These are phyloP conservation scores for Synergus japonicus DNA, from an alignment of 2,888 invertebrate genomes.

Conservation along the genomic window DNA sequence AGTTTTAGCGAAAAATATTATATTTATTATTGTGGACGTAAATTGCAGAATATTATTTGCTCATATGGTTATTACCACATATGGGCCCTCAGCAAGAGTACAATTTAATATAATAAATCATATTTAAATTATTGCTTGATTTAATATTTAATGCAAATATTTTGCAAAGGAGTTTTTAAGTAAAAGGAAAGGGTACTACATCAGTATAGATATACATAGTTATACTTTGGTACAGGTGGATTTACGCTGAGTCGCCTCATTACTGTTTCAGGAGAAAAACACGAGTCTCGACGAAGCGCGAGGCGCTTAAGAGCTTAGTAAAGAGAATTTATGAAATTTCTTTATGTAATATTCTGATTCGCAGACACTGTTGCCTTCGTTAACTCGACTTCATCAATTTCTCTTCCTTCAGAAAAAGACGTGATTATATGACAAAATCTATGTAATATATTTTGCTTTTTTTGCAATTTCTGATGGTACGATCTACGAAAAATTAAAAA, in stretches of 20 bases:
- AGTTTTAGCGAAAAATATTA: too few species aligned
- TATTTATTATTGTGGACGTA: too few species aligned
- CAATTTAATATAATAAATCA: too few species aligned
- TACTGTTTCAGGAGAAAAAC: constrained; percentile 75
- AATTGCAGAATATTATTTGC: too few species aligned
- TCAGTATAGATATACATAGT: constrained; percentile 2
- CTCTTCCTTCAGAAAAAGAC: constrained; percentile 22
- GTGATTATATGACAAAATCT: not conserved
- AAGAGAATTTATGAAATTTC: constrained; percentile 77
- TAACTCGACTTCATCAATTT: constrained; percentile 52
- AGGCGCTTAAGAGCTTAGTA: constrained; percentile 71
- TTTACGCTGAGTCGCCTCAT: constrained; percentile 69
- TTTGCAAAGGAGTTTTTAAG: constrained; percentile 45
- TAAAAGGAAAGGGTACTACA: constrained; percentile 46
- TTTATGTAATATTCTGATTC: constrained; percentile 76
- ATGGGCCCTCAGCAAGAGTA: too few species aligned
- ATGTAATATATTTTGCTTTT: not conserved
- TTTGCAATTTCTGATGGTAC: not conserved
- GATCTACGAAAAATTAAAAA: too few species aligned
- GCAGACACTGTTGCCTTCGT: constrained; percentile 60
- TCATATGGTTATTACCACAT: too few species aligned
- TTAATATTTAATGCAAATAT: not conserved
- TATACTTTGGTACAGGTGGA: constrained; percentile 54
- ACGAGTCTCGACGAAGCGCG: constrained; percentile 66
- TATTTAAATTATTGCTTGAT: not conserved